These are phyloP conservation scores for Stenurella melanura DNA, from an alignment of 2,888 invertebrate species.

Conservation along the genomic window DNA sequence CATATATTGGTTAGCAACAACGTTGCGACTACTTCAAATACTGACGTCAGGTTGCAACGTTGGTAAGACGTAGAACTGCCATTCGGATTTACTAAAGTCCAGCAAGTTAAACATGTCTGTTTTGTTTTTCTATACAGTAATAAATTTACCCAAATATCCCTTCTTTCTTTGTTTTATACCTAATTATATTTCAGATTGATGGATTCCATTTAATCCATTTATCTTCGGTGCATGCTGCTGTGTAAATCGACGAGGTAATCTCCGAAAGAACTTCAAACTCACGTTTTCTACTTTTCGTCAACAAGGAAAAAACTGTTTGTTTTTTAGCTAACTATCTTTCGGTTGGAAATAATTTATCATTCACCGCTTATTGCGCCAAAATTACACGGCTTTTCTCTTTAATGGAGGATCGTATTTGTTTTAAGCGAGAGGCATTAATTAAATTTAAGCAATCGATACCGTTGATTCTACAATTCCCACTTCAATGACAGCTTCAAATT, in stretches of 20 bases:
- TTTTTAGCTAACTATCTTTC: constrained; percentile 26
- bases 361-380: constrained; percentile 27
- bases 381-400: constrained; percentile 20
- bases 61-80: too few species aligned
- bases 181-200: constrained; percentile 17
- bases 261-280: constrained; percentile 20
- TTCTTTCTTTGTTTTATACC: neutral
- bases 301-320: constrained; percentile 27
- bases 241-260: constrained; percentile 35
- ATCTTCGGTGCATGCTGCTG: constrained; percentile 22
- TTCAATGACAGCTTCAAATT: constrained; percentile 34
- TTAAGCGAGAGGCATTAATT: constrained; percentile 35
- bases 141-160: neutral
- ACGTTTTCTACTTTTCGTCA: constrained; percentile 34
- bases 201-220: constrained; percentile 18
- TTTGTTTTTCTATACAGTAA: neutral
- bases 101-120: too few species aligned
- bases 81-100: too few species aligned
- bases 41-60: too few species aligned
- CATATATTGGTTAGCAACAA: too few species aligned
- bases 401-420: constrained; percentile 37
- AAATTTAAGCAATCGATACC: constrained; percentile 38
- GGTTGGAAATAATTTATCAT: constrained; percentile 38
- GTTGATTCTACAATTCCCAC: constrained; percentile 32
- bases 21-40: too few species aligned